Base-by-base conservation (phyloP, 53 echinoderm and acorn worm species). In the Paracentrotus lividus region DNA sequence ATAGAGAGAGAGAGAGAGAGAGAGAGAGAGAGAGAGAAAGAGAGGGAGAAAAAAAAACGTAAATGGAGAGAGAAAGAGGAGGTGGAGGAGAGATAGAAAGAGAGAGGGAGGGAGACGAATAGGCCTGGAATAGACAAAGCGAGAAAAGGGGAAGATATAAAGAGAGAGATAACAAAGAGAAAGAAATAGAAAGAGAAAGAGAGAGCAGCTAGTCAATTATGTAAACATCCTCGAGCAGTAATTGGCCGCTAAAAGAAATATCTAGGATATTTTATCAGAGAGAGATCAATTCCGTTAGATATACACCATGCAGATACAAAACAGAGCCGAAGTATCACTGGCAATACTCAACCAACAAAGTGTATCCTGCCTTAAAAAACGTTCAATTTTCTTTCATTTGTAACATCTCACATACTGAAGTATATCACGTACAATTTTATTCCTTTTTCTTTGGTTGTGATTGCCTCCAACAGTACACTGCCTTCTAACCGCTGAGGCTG, bases 161-260 rank as follows among this genome's bases (percentile, higher is more conserved):
- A n/a, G n/a, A n/a, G n/a, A n/a, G n/a, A n/a, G n/a, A n/a, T n/a
- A n/a, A n/a, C n/a, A n/a, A n/a, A n/a, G n/a, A n/a, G n/a, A n/a
- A n/a, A 27, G 51, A 27, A 13, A 49, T 14, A 45, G 38, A 49
- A 12, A 27, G n/a, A 13, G 23, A 8, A 21, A 23, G 27, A 51
- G 26, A 15, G 85, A 51, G 49, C 47, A 44, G 40, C 15, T 40
- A 20, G 18, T 72, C 72, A 21, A 18, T 72, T 36, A 20, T 47
- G 76, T 91, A 91, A 91, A 92, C 92, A 92, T 92, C 81, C 92
- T 57, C 58, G 15, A 92, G 92, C 81, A 92, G 77, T 78, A 55
- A 57, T 56, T 44, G 75, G 34, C 59, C 54, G 24, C 33, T 29
- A 24, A 69, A 78, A 54, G 33, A 92, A 92, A 92, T 78, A 92